phyloP scores from a whole-genome alignment of 2,888 invertebrate species.

The Ryuthela nishihirai region DNA sequence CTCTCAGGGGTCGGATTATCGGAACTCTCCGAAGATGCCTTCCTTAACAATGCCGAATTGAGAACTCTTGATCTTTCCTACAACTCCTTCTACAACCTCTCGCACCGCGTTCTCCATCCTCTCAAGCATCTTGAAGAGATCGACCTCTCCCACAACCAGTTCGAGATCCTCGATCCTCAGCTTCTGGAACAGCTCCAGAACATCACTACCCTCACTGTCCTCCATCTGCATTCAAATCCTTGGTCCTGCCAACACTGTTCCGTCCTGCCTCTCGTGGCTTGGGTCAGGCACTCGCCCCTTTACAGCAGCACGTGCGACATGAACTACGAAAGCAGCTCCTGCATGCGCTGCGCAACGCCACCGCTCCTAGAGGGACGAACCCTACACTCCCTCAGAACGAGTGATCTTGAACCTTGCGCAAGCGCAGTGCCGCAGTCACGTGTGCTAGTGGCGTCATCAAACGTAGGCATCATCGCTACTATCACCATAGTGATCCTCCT shows the following conservation, averaged over 20 bases:
- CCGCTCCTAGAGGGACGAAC: constrained; percentile 55
- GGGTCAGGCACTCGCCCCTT: constrained; percentile 42
- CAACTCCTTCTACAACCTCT: constrained; percentile 63
- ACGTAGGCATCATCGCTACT: constrained; percentile 57
- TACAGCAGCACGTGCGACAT: constrained; percentile 42
- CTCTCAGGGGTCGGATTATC: constrained; percentile 32
- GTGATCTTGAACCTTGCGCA: constrained; percentile 39
- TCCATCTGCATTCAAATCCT: constrained; percentile 59
- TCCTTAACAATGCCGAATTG: constrained; percentile 50
- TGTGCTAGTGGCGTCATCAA: constrained; percentile 36
- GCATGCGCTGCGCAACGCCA: constrained; percentile 61
- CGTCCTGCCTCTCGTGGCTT: constrained; percentile 43
- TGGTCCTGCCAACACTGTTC: constrained; percentile 65
- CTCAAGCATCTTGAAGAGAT: constrained; percentile 60
- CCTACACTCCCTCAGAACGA: constrained; percentile 16
- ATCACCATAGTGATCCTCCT: constrained; percentile 55
- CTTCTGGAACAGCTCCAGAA: constrained; percentile 56
- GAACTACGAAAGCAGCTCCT: constrained; percentile 43
- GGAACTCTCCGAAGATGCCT: constrained; percentile 36
- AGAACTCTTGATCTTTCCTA: constrained; percentile 67
- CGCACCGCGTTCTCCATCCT: constrained; percentile 58
- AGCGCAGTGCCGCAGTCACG: constrained; percentile 37
- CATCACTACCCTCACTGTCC: constrained; percentile 21
- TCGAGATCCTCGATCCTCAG: constrained; percentile 61
- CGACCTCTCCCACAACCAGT: constrained; percentile 69